Percentiles rank a stretch among this genome's conserved stretches.
These are phyloP conservation scores for Phalacrocorax pelagicus DNA, from an alignment of 2,113 vertebrate species.

Conservation along the genomic window DNA sequence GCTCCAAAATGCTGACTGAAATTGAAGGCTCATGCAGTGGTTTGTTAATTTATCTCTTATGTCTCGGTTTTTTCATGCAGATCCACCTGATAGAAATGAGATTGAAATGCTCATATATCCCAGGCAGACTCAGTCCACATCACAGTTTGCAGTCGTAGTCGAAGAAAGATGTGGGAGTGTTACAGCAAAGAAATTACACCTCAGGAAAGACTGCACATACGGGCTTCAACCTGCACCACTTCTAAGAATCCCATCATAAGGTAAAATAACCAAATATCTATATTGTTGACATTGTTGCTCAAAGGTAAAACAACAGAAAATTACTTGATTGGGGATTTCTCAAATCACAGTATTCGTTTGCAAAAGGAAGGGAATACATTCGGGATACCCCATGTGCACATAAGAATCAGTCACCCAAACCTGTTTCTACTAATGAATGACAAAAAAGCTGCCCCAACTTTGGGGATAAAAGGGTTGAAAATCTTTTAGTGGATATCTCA, in stretches of 20 bases:
- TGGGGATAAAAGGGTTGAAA: background rate
- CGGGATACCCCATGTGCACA: background rate
- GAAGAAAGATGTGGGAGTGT: background rate
- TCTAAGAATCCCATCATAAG: background rate
- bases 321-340: background rate
- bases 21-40: background rate
- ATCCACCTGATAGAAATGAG: background rate
- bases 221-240: background rate
- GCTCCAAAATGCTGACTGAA: background rate
- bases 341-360: background rate
- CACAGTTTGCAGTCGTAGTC: background rate
- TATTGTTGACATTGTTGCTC: background rate
- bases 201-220: background rate
- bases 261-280: background rate
- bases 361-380: background rate
- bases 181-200: background rate
- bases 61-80: background rate
- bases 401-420: background rate
- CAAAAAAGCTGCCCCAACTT: background rate
- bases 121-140: background rate
- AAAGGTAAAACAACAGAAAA: background rate
- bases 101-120: background rate
- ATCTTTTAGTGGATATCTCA: background rate
- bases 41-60: background rate
- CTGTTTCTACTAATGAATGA: background rate